Evolutionary conservation across 1,140 invertebrate genomes (phyloP), one percentile per base, ranked within the genome.

Genomic region (Drosophila bocqueti): DNA sequence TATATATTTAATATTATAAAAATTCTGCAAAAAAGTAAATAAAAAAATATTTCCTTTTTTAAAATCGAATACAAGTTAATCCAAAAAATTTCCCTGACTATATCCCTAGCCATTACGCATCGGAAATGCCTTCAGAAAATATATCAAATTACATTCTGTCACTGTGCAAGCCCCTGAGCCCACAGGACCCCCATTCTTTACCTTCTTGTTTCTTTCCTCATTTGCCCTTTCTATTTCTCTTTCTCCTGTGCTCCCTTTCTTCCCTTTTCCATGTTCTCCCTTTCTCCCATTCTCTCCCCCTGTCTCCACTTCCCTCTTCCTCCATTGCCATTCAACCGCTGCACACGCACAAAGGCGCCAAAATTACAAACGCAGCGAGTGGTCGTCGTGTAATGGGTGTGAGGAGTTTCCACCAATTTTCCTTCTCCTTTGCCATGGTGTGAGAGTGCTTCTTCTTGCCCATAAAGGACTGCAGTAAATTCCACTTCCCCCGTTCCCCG

Each of bases 351-450:
- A 89, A 90, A 90, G 89, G 79, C 78, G 81, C 80, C 84, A 85
- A 90, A 89, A 89, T 90, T 90, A 89, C 85, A 89, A 89, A 89
- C 85, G 85, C 84, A 89, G 84, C 84, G 62, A 87, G 83, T 78
- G 84, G 84, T 86, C 83, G 76, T n/a, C 62, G 15, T 47, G 38
- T 36, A 59, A 45, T 45, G 61, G 45, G 52, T 58, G 71, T 43
- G 72, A 46, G 72, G 72, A 46, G 72, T 63, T 46, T 24, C 29
- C 21, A 59, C 57, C 40, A 42, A 31, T 29, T 29, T 31, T 21
- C 36, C 43, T 62, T 38, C 21, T 26, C 24, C 46, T 36, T 29
- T 38, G 8, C 15, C 9, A 24, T 11, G 36, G 54, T 26, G 54
- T 57, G 54, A 26, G 54, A n/a, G 5, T 16, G 3, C 43, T 26